These are phyloP conservation scores for Athalia rosae DNA, from an alignment of 2,888 invertebrate species.

Conservation along the genomic window DNA sequence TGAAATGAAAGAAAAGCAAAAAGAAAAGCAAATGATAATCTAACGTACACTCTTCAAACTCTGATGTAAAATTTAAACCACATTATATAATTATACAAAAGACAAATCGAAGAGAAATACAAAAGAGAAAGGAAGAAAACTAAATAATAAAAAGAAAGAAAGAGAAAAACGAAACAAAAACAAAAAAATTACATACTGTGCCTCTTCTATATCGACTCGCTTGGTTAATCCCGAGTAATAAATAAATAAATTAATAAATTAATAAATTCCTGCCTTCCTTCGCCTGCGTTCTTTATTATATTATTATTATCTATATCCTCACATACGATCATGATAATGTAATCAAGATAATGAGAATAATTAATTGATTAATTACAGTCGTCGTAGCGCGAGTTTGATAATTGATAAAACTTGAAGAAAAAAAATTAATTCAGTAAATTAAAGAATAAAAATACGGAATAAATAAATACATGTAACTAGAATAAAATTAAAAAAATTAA, in stretches of 20 bases:
- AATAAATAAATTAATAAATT: not conserved
- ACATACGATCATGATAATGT: no score
- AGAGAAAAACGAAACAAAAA: not conserved
- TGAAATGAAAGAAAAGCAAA: slow-evolving; percentile 39
- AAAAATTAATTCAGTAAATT: no score
- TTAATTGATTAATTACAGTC: no score
- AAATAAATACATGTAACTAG: no score
- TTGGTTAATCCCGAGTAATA: not conserved
- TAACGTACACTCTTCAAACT: not conserved
- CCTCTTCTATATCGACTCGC: not conserved
- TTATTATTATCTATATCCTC: no score
- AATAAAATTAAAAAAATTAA: no score
- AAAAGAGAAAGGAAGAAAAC: not conserved
- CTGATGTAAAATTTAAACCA: slow-evolving; percentile 30
- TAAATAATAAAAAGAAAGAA: not conserved
- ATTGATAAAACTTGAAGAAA: no score
- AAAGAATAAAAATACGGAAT: no score
- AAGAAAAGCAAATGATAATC: slow-evolving; percentile 39
- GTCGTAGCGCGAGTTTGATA: no score
- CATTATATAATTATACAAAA: slow-evolving; percentile 44
- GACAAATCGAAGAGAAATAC: slow-evolving; percentile 35
- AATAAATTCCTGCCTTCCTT: no score
- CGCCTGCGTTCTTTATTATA: no score
- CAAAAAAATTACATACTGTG: not conserved
- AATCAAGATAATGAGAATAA: no score